Evolutionary conservation across 2,888 invertebrate species (phyloP), one percentile per base, ranked within the genome.

Genomic region (Augochlorella aurata): DNA sequence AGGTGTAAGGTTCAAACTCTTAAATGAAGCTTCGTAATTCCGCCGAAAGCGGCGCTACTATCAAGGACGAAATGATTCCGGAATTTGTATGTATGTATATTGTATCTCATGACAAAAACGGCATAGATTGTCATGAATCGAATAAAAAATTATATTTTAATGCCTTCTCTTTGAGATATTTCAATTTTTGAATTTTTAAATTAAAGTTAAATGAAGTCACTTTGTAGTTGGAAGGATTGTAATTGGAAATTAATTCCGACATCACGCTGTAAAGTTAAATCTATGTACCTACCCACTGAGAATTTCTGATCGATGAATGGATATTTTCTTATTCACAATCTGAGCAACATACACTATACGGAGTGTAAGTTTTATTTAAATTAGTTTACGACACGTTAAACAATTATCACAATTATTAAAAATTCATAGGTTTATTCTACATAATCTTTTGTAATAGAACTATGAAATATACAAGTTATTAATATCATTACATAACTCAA

Each of bases 401-500:
- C 5, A 5, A 8, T 12, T 50, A 24, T 24, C 49, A 47, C 8
- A 8, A 18, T 24, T 44, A 18, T 14, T 45, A 24, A 1, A 16
- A n/a, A 54, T 12, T 21, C 16, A 21, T 4, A 10, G 18, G 52
- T 54, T 18, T 52, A 24, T 12, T 9, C 1, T 5, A 24, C 14
- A 16, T 49, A 72, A 52, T 1, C 12, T 29, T 52, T 38, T 14
- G 44, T 24, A 1, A n/a, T n/a, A n/a, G 14, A 44, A 61, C 54
- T 44, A 21, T 14, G 38, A 49, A 14, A 16, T n/a, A 61, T 65
- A 75, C 2, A 61, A 67, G 75, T 63, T 21, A 45, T 63, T 38
- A 2, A 45, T 77, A 50, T 47, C 29, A 49, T 58, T 58, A 18
- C 0, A 14, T 10, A 50, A 9, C 16, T 24, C 38, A 50, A 12